Evolutionary conservation across 2,113 vertebrate species (phyloP), one percentile per base, ranked within the genome.

Genomic region (Heptranchias perlo): DNA sequence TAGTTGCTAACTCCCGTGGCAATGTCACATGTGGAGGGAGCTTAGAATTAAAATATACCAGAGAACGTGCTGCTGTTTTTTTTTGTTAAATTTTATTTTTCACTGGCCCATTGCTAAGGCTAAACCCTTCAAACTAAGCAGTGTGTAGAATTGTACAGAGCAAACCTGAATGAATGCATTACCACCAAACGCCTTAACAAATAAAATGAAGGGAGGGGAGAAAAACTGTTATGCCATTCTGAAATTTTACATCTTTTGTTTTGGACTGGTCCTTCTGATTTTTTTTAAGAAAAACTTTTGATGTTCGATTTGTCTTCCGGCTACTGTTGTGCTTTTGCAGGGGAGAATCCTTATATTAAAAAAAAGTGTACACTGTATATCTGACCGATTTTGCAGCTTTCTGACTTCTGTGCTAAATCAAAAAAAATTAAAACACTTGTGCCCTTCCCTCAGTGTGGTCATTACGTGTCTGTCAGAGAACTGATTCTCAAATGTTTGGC

Each of bases 121-220:
- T 61, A 92, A 61, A n/a, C 13, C 58, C 89, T 93, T 39, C n/a
- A 82, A 82, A 39, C 39, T 62, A 44, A 93, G 58, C 35, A 14
- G 61, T 62, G 54, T 93, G 58, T 61, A 62, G 21, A 39, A 93
- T 93, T 93, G 61, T 61, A 39, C 18, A 23, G 89, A 62, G 35
- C n/a, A 18, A 93, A 93, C 39, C 58, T 93, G 11, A 89, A 73
- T 73, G 3, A 44, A 47, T 82, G 58, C 58, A 93, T 93, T 39
- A 39, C 58, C 89, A 93, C 89, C 61, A 62, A 93, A 93, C n/a
- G 89, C 89, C 89, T 93, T 93, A 93, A 91, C 52, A 58, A 58
- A 93, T 58, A n/a, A 31, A 92, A 92, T 18, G n/a, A 91, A 58
- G 35, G 58, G 6, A 39, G n/a, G 58, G 18, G 89, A 21, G n/a